A percentile compares a stretch with the other conserved stretches of the same genome.
Conservation (phyloP, 2,113 vertebrate genomes). For the Columbina picui region DNA sequence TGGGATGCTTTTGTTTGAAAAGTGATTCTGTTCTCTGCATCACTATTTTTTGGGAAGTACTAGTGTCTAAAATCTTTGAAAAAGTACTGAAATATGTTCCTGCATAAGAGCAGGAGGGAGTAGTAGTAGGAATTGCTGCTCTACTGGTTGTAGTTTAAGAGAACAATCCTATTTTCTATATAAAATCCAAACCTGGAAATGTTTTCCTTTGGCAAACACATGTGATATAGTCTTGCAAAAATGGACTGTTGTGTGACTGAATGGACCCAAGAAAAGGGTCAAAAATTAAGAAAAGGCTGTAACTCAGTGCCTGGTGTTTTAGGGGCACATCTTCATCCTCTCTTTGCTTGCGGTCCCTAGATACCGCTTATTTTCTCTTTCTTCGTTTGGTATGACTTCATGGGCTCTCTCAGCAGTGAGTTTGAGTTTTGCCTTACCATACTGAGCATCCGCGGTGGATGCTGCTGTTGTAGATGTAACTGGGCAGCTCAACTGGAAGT, state of each 20-base stretch:
- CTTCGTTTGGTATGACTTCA: not conserved
- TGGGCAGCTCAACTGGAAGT: not conserved
- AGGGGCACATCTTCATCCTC: not conserved
- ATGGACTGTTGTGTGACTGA: not conserved
- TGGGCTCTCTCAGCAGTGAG: not conserved
- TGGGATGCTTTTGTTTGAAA: not conserved
- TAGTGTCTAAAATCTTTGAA: not conserved
- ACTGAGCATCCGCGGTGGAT: not conserved
- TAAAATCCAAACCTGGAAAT: not conserved
- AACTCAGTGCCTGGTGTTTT: not conserved
- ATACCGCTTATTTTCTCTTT: not conserved
- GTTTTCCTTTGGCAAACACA: not conserved
- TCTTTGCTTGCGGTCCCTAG: not conserved
- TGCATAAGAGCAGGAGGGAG: not conserved
- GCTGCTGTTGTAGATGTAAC: not conserved
- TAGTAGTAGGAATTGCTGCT: not conserved
- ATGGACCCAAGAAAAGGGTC: not conserved
- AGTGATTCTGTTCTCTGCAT: not conserved
- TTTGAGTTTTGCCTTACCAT: not conserved
- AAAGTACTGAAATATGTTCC: not conserved
- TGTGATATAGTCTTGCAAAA: not conserved
- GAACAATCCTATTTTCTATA: not conserved
- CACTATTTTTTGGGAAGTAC: not conserved
- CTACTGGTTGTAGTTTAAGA: not conserved
- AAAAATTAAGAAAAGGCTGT: not conserved